A percentile compares a stretch with the other conserved stretches of the same genome.
phyloP scores from a whole-genome alignment of 2,888 invertebrate species.

The Brachynemurus nebulosus region DNA sequence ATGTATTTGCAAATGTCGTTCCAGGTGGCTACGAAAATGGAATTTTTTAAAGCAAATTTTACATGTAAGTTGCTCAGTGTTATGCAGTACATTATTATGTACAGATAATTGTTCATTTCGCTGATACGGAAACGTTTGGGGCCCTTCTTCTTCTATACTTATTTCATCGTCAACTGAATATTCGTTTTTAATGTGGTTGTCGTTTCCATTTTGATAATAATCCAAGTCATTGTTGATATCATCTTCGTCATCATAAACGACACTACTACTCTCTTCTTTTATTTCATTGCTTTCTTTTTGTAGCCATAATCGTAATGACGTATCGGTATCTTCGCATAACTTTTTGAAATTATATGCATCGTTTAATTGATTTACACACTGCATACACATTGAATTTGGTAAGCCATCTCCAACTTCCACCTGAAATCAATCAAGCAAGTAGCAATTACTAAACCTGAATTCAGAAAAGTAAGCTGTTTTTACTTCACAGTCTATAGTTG shows the following conservation, averaged over 20 bases:
- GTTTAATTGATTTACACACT: conserved; percentile 3
- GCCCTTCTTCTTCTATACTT: not conserved
- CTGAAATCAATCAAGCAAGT: too few relatives aligned
- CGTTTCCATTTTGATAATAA: not conserved
- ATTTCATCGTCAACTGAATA: not conserved
- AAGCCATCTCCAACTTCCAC: conserved; percentile 5
- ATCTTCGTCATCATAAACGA: not conserved
- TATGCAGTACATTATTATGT: not conserved
- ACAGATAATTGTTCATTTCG: not conserved
- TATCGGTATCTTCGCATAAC: conserved; percentile 6
- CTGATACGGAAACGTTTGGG: not conserved
- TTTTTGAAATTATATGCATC: conserved; percentile 5
- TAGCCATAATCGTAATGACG: not conserved
- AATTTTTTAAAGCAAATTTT: conserved; percentile 5
- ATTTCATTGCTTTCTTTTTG: conserved; percentile 7
- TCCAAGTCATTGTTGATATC: not conserved
- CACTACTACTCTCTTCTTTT: not conserved
- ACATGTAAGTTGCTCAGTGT: not conserved
- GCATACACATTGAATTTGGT: conserved; percentile 3
- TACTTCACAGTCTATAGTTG: too few relatives aligned
- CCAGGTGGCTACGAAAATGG: not conserved
- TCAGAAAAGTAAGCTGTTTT: too few relatives aligned
- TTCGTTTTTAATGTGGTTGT: not conserved
- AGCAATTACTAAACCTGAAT: too few relatives aligned
- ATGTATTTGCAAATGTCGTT: conserved; percentile 4